Percentiles rank a stretch among this genome's conserved stretches.
Evolutionary conservation across 2,113 vertebrate species (phyloP).

Genomic region (Balaeniceps rex): DNA sequence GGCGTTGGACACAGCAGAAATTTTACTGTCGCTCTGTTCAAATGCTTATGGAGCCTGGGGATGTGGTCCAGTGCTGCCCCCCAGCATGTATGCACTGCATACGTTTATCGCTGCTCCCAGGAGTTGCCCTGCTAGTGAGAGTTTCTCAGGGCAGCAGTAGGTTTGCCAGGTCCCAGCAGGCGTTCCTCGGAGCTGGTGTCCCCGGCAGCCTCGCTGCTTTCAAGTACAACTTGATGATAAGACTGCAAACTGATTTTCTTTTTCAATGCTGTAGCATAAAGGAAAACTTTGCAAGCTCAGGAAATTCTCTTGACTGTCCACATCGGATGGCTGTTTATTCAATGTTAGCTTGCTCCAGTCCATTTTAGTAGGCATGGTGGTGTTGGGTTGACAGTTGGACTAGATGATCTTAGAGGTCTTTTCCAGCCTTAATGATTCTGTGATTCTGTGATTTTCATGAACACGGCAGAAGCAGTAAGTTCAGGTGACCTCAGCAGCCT

Average conservation of each 20-base stretch:
- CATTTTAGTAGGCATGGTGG: no score
- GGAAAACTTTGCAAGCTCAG: not conserved
- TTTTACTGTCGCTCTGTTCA: not conserved
- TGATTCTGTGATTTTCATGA: no score
- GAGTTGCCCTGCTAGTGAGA: not conserved
- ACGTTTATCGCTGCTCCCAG: not conserved
- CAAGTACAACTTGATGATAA: not conserved
- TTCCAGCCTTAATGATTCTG: no score
- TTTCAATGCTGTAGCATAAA: not conserved
- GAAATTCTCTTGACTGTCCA: not conserved
- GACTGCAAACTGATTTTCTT: not conserved
- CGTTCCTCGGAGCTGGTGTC: not conserved
- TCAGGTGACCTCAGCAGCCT: not conserved
- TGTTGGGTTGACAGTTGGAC: no score
- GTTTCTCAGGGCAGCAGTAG: not conserved
- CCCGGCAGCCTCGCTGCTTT: not conserved
- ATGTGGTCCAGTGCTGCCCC: not conserved
- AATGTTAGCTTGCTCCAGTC: not conserved
- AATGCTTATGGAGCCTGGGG: accelerated
- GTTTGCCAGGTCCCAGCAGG: not conserved
- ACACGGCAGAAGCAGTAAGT: not conserved
- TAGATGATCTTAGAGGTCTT: no score
- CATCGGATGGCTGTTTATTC: not conserved
- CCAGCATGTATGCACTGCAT: not conserved
- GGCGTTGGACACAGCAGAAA: not conserved